Conservation (phyloP, 2,113 vertebrate species). For the Gasterosteus aculeatus region DNA sequence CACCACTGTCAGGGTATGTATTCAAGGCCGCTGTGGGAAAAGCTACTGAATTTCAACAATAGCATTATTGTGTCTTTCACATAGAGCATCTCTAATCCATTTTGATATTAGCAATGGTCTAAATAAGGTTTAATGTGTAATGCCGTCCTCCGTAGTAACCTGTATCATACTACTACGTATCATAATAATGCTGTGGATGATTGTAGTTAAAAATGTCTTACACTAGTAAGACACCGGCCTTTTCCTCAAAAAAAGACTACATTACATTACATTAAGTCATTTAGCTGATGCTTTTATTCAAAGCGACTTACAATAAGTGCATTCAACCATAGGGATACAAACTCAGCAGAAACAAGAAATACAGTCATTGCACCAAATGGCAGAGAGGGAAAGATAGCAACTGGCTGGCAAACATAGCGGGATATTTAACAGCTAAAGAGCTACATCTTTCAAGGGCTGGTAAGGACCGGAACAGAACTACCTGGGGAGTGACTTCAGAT, state of each 20-base stretch:
- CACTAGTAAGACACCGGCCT: not conserved
- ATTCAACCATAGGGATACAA: no score
- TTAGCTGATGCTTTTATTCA: no score
- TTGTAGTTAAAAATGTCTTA: not conserved
- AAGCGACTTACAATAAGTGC: no score
- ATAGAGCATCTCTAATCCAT: not conserved
- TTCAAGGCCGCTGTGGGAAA: constrained; percentile 8
- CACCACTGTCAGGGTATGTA: constrained; percentile 94
- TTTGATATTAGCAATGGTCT: not conserved
- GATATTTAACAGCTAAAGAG: not conserved
- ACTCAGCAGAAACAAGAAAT: not conserved
- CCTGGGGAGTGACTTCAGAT: not conserved
- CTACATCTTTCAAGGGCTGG: not conserved
- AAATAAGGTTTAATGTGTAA: not conserved
- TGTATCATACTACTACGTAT: not conserved
- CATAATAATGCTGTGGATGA: not conserved
- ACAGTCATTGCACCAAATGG: not conserved
- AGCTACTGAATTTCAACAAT: not conserved
- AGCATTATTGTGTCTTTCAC: not conserved
- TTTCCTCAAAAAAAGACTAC: not conserved
- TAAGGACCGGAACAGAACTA: not conserved
- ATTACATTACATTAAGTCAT: no score
- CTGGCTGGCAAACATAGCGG: not conserved
- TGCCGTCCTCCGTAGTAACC: not conserved
- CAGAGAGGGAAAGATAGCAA: not conserved